Evolutionary conservation across 35 echinoderm and acorn worm species (phyloP).

Genomic region (Ophiothrix spiculata): DNA sequence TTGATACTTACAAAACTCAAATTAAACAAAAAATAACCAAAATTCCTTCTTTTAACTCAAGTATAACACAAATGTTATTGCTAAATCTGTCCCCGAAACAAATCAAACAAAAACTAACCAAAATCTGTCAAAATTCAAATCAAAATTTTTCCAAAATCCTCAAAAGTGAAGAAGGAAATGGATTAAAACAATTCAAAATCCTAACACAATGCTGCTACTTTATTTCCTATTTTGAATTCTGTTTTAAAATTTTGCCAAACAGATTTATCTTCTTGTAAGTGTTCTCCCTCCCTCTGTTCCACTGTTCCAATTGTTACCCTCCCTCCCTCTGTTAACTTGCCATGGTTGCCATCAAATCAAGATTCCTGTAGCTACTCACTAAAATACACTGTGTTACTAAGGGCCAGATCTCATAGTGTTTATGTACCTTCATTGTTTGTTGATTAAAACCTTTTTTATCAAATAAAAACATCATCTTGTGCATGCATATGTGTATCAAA

Average conservation of each 20-base stretch:
- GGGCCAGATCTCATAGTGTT: background rate
- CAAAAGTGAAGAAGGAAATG: too few species aligned
- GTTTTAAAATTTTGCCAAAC: too few species aligned
- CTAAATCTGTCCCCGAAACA: background rate
- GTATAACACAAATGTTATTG: background rate
- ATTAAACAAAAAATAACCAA: background rate
- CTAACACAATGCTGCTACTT: too few species aligned
- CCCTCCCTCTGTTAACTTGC: too few species aligned
- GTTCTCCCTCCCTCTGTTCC: background rate
- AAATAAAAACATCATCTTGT: slow-evolving; percentile 8
- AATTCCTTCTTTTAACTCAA: background rate
- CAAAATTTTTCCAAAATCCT: too few species aligned
- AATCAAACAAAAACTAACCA: background rate
- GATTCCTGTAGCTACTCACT: background rate
- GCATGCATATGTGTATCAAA: slow-evolving; percentile 9
- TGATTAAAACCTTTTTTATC: slow-evolving; percentile 7
- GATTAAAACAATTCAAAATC: too few species aligned
- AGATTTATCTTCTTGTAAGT: too few species aligned
- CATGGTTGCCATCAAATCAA: background rate
- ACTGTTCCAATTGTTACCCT: too few species aligned
- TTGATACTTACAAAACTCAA: too few species aligned
- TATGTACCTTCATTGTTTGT: background rate
- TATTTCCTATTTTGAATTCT: too few species aligned
- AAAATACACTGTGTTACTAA: background rate
- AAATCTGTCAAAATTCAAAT: too few species aligned